These are phyloP conservation scores for Netelia fuscicornis DNA, from an alignment of 2,888 invertebrate genomes.

Conservation along the genomic window DNA sequence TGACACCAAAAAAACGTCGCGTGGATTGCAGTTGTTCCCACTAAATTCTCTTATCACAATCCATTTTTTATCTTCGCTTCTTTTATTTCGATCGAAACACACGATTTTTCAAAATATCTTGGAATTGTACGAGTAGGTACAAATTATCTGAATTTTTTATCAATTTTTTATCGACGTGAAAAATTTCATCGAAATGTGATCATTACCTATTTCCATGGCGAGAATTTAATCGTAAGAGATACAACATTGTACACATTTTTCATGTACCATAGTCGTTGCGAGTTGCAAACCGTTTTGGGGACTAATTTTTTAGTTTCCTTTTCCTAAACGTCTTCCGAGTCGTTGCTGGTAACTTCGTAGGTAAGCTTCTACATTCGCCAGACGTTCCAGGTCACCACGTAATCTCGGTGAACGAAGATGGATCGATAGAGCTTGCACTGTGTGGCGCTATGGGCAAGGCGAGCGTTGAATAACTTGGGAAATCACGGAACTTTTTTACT, in stretches of 20 bases:
- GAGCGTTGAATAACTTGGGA: conserved; percentile 65
- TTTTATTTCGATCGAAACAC: conserved; percentile 1
- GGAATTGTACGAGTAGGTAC: not conserved
- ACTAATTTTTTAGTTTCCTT: conserved; percentile 4
- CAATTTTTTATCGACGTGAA: not conserved
- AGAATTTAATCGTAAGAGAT: not conserved
- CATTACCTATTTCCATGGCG: not conserved
- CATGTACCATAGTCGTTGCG: conserved; percentile 29
- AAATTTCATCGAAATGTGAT: not conserved
- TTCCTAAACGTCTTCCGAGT: conserved; percentile 43
- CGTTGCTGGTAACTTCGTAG: conserved; percentile 49
- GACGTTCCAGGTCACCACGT: conserved; percentile 66
- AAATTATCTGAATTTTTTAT: not conserved
- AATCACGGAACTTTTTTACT: conserved; percentile 62
- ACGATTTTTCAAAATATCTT: not conserved
- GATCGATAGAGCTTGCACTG: conserved; percentile 66
- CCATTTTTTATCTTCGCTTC: not conserved
- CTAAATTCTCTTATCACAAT: not conserved
- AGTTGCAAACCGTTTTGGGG: conserved; percentile 32
- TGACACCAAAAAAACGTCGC: not conserved
- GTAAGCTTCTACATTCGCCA: conserved; percentile 61
- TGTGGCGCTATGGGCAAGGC: conserved; percentile 55
- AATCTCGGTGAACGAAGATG: conserved; percentile 66
- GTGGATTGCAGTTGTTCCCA: not conserved
- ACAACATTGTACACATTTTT: conserved; percentile 29